phyloP scores from a whole-genome alignment of 2,113 vertebrate genomes.

The Natator depressus region DNA sequence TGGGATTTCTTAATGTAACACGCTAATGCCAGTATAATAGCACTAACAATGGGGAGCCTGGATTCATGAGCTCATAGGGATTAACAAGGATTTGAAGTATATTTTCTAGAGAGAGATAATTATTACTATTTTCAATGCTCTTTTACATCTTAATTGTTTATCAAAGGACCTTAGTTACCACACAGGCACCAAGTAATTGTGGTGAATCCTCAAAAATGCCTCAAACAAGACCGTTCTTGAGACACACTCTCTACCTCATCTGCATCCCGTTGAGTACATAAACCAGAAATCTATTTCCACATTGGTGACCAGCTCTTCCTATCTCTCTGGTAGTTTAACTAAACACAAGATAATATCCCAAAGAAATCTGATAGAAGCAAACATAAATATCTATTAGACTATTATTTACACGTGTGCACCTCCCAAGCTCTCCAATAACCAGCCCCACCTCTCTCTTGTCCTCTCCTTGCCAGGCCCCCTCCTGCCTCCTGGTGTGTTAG shows the following conservation, averaged over 20 bases:
- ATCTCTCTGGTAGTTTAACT: neutral
- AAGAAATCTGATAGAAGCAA: neutral
- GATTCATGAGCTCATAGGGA: neutral
- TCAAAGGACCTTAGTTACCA: neutral
- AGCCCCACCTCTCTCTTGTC: neutral
- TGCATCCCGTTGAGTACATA: neutral
- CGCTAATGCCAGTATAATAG: constrained; percentile 42
- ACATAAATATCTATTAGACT: neutral
- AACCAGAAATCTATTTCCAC: neutral
- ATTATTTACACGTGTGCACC: neutral
- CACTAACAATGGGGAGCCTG: neutral
- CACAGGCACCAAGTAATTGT: neutral
- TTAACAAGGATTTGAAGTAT: constrained; percentile 33
- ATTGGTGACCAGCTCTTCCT: neutral
- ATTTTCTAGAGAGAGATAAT: constrained; percentile 25
- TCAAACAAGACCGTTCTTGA: neutral
- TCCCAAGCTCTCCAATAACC: fast-evolving
- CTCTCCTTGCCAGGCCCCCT: neutral
- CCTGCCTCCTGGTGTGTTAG: neutral
- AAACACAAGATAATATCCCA: neutral
- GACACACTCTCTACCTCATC: neutral
- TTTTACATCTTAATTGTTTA: constrained; percentile 19
- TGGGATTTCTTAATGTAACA: neutral
- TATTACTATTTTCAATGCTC: neutral
- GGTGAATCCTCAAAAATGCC: neutral